Conservation (phyloP, 2,888 invertebrate species). For the Dexiosoma caninum region DNA sequence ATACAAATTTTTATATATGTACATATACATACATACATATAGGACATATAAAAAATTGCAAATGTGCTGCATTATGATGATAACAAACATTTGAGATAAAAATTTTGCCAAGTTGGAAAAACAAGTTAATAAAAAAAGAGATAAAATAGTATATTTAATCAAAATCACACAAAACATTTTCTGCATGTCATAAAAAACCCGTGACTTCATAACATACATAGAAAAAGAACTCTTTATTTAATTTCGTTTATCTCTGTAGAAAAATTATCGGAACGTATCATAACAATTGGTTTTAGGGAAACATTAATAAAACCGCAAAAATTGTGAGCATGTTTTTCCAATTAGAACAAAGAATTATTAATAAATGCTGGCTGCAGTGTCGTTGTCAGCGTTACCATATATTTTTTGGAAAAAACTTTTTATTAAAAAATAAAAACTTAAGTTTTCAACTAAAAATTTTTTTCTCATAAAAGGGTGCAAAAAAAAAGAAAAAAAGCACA, state of each 20-base stretch:
- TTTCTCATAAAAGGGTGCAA: too few relatives aligned
- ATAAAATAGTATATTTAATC: slow-evolving; percentile 23
- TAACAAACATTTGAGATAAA: slow-evolving; percentile 13
- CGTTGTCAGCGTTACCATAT: too few relatives aligned
- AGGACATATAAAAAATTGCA: too few relatives aligned
- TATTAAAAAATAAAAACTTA: too few relatives aligned
- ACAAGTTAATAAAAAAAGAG: not conserved
- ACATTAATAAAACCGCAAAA: not conserved
- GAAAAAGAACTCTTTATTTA: not conserved
- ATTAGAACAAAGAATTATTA: slow-evolving; percentile 9
- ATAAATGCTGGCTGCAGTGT: too few relatives aligned
- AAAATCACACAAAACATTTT: slow-evolving; percentile 9
- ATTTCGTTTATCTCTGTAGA: not conserved
- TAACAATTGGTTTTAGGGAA: slow-evolving; percentile 1
- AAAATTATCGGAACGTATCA: not conserved
- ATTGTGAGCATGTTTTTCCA: not conserved
- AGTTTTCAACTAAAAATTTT: too few relatives aligned
- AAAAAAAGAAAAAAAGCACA: too few relatives aligned
- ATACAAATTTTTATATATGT: too few relatives aligned
- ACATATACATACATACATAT: too few relatives aligned
- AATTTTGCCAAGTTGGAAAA: not conserved
- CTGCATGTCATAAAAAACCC: slow-evolving; percentile 24
- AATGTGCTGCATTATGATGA: not conserved
- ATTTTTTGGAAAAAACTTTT: too few relatives aligned
- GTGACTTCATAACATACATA: slow-evolving; percentile 1